Evolutionary conservation across 2,113 vertebrate genomes (phyloP), one percentile per base, ranked within the genome.

Genomic region (Xenopus tropicalis): DNA sequence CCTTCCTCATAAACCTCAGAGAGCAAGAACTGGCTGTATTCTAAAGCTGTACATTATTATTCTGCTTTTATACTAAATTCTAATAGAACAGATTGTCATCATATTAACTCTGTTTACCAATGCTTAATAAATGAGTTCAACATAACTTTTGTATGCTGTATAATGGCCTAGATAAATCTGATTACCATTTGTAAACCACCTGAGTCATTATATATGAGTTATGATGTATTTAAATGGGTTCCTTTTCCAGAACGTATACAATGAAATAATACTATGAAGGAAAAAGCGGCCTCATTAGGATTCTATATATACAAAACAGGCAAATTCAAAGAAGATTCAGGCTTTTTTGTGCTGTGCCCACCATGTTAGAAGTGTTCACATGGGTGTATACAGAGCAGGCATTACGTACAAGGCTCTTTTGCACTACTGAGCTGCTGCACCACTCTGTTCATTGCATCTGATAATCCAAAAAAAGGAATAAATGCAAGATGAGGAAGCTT

Each of bases 151-250:
- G 64, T 74, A 25, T 11, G 14, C 54, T 67, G 1, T 74, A 51
- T 67, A 67, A 74, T 59, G 63, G 71, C 57, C 54, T 46, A 29
- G 25, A 74, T 48, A 46, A 13, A 74, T 74, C 29, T 59, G 16
- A 48, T 66, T 74, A 58, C 64, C 54, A 66, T 59, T 59, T 74
- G 58, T 74, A 59, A 52, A 48, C 21, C 7, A 23, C 20, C 37
- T 63, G 63, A 73, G 52, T 74, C 72, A 67, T 67, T 56, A 29
- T 58, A 65, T 67, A 66, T 44, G 71, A 73, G 64, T 66, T 73
- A 58, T 46, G 57, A 65, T 73, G 62, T 73, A 62, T 66, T 65
- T 48, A 57, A 73, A 72, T 43, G 51, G 46, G 46, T 48, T 48
- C 46, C 4, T 2, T 11, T 48, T 48, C 11, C 11, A 1, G 58